phyloP scores from a whole-genome alignment of 2,888 invertebrate genomes.

The Parnassius orleans region DNA sequence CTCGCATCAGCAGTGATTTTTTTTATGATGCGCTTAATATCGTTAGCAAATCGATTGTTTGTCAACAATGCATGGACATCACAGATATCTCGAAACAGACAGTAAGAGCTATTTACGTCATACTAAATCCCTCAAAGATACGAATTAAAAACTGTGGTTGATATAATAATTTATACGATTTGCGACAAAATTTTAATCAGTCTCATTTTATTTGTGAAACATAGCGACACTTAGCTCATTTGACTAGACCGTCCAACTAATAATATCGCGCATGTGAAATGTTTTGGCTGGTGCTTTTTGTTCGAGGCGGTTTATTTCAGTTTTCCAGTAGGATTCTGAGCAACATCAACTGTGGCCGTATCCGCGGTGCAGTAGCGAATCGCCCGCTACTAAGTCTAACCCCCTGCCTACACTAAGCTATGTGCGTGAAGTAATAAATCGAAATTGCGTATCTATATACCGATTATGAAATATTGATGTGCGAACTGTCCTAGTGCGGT shows the following conservation, averaged over 20 bases:
- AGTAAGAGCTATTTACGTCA: slow-evolving; percentile 50
- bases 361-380: slow-evolving; percentile 51
- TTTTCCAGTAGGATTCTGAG: slow-evolving; percentile 80
- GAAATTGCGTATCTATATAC: slow-evolving; percentile 41
- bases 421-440: slow-evolving; percentile 42
- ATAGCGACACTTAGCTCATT: slow-evolving; percentile 74
- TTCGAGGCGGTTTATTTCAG: slow-evolving; percentile 79
- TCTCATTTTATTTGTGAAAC: slow-evolving; percentile 56
- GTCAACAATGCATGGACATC: slow-evolving; percentile 40
- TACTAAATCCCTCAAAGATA: slow-evolving; percentile 46
- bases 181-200: slow-evolving; percentile 38
- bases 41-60: slow-evolving; percentile 32
- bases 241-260: slow-evolving; percentile 80
- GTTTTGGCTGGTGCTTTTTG: slow-evolving; percentile 81
- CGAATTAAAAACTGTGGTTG: slow-evolving; percentile 6
- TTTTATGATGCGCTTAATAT: slow-evolving; percentile 31
- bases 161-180: slow-evolving; percentile 36
- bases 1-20: slow-evolving; percentile 40
- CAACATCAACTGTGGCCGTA: slow-evolving; percentile 75
- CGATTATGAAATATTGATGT: slow-evolving; percentile 42
- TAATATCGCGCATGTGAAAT: slow-evolving; percentile 79
- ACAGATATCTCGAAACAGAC: slow-evolving; percentile 47
- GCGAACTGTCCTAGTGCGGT: slow-evolving; percentile 52
- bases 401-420: slow-evolving; percentile 35
- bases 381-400: slow-evolving; percentile 35